These are phyloP conservation scores for Stichopus horrens DNA, from an alignment of 53 echinoderm and acorn worm genomes.

Conservation along the genomic window DNA sequence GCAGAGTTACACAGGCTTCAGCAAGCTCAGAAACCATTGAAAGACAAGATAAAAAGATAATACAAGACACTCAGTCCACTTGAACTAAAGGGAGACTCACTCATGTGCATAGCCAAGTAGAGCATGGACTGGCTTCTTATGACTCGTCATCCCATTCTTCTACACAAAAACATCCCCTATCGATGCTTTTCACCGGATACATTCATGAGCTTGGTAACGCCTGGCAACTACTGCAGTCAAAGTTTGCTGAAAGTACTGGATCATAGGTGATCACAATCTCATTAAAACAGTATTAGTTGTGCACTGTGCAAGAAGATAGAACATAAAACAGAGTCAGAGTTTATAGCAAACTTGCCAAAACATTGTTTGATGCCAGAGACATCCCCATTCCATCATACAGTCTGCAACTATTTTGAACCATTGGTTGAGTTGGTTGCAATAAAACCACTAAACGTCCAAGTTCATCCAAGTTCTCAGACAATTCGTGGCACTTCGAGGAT, in stretches of 20 bases:
- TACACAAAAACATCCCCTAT: constrained; percentile 4
- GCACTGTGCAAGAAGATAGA: constrained; percentile 51
- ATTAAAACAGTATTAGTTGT: constrained; percentile 59
- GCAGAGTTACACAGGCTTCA: constrained; percentile 55
- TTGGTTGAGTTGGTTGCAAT: constrained; percentile 34
- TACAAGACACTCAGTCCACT: constrained; percentile 48
- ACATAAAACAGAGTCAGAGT: constrained; percentile 52
- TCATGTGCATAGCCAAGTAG: constrained; percentile 36
- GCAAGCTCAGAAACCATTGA: constrained; percentile 56
- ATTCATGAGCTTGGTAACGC: constrained; percentile 44
- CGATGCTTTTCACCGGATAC: constrained; percentile 45
- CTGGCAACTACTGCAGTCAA: constrained; percentile 27
- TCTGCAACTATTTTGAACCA: constrained; percentile 53
- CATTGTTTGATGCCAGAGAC: constrained; percentile 50
- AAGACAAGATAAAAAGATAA: constrained; percentile 38
- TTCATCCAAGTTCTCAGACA: constrained; percentile 62
- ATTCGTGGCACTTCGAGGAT: constrained; percentile 69
- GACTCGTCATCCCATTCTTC: constrained; percentile 6
- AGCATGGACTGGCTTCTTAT: constrained; percentile 9
- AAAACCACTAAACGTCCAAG: constrained; percentile 58
- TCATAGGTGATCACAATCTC: constrained; percentile 43
- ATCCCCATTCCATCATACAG: constrained; percentile 57
- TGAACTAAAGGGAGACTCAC: background rate
- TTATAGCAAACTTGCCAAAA: constrained; percentile 47
- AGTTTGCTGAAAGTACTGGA: constrained; percentile 58